Percentiles rank a stretch among this genome's conserved stretches.
These are phyloP conservation scores for Hemithea aestivaria DNA, from an alignment of 2,888 invertebrate genomes.

Conservation along the genomic window DNA sequence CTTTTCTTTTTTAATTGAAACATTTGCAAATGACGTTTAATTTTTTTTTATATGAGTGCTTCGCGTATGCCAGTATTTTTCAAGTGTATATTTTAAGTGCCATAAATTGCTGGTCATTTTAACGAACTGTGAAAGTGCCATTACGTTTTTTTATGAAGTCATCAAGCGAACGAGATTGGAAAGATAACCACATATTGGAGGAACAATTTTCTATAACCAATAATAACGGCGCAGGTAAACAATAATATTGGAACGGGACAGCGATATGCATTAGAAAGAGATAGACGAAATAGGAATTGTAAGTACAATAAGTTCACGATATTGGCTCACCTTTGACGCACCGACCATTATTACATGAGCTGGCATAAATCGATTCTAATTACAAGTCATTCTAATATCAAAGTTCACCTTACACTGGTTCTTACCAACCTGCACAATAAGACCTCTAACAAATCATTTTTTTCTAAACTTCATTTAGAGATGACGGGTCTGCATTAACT, in stretches of 20 bases:
- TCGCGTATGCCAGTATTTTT: no score
- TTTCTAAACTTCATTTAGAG: constrained; percentile 34
- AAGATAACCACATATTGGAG: constrained; percentile 59
- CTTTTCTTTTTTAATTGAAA: no score
- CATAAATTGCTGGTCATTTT: not conserved
- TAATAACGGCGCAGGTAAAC: constrained; percentile 71
- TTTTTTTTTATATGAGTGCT: no score
- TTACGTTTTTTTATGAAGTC: constrained; percentile 29
- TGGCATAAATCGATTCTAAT: constrained; percentile 44
- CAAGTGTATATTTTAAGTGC: not conserved
- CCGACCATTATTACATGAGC: constrained; percentile 45
- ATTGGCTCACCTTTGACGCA: constrained; percentile 59
- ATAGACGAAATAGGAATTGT: constrained; percentile 69
- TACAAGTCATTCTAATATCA: constrained; percentile 1
- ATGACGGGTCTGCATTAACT: constrained; percentile 42
- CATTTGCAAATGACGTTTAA: no score
- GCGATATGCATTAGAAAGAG: constrained; percentile 37
- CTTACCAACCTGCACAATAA: constrained; percentile 2
- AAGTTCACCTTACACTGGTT: not conserved
- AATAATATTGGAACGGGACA: constrained; percentile 64
- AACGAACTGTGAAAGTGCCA: constrained; percentile 1
- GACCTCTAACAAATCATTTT: constrained; percentile 44
- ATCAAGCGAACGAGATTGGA: constrained; percentile 29
- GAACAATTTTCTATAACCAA: constrained; percentile 49
- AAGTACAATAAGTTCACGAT: constrained; percentile 78